Conservation (phyloP, 2,888 invertebrate species). For the Xestia ashworthii region DNA sequence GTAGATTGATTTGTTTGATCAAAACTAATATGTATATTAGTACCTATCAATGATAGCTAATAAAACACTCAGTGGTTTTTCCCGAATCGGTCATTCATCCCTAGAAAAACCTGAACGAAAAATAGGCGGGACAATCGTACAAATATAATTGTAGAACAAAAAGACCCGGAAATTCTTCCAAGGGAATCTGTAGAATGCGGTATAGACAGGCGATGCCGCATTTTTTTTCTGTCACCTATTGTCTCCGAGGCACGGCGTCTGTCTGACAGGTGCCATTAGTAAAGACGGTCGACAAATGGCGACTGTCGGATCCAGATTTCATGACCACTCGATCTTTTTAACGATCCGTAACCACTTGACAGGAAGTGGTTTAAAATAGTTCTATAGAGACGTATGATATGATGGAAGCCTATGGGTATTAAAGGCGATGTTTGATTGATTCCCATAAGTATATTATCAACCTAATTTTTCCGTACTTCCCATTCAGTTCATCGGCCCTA, state of each 20-base stretch:
- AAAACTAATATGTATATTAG: not conserved
- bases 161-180: conserved; percentile 69
- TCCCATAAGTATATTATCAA: not conserved
- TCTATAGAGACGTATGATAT: conserved; percentile 4
- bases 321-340: conserved; percentile 59
- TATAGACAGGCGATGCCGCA: conserved; percentile 61
- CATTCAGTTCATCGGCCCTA: conserved; percentile 21
- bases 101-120: conserved; percentile 9
- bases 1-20: conserved; percentile 25
- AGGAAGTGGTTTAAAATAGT: conserved; percentile 25
- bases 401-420: conserved; percentile 1
- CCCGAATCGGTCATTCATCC: not conserved
- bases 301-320: conserved; percentile 73
- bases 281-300: conserved; percentile 77
- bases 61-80: conserved; percentile 12
- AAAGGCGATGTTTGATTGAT: not conserved
- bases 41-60: not conserved
- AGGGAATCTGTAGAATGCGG: conserved; percentile 67
- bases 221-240: conserved; percentile 72
- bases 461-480: conserved; percentile 3
- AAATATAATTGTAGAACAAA: conserved; percentile 44
- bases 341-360: conserved; percentile 38
- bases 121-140: conserved; percentile 6
- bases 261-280: conserved; percentile 80
- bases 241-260: conserved; percentile 68